Evolutionary conservation across 2,888 invertebrate genomes (phyloP), one percentile per base, ranked within the genome.

Genomic region (Leucophenga maculata): DNA sequence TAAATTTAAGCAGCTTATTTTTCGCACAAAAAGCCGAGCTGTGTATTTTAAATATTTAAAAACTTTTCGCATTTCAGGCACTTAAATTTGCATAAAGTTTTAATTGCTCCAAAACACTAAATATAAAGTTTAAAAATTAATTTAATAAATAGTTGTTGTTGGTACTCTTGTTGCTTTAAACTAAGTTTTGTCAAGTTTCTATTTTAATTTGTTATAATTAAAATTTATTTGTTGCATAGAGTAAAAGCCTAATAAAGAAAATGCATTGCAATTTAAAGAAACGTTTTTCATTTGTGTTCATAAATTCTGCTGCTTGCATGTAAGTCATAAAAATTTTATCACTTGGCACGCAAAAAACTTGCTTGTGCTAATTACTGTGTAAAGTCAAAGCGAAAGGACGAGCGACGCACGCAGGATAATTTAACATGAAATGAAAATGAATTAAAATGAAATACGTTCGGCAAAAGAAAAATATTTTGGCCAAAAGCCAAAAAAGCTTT

Each of bases 71-170:
- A 59, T 73, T 70, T 74, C 67, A 77, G 78, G 77, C 80, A 79
- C 79, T 79, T 77, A 71, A 65, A 62, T 67, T 65, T 70, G 76
- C 78, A 73, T 67, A 77, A 78, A 39, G 39, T 39, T 39, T 39
- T 6, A 39, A 39, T 39, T 39, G 39, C 39, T 39, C 6, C 32
- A 32, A 32, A n/a, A n/a, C 26, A 26, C 26, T 26, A 26, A n/a
- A 26, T 26, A 26, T 26, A 26, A 26, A 26, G 26, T 26, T 3
- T 26, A 26, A 3, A 26, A 26, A 26, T 26, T 26, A 3, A 26
- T 3, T 26, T 3, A 26, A 26, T 2, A 26, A 26, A 26, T 26
- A 26, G 26, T 26, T 26, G 26, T 26, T 26, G 26, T 26, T 26
- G 3, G 2, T 26, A 57, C 57, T 32, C 57, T 57, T 57, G 57